These are phyloP conservation scores for Microplitis deprimator DNA, from an alignment of 2,888 invertebrate species.

Conservation along the genomic window DNA sequence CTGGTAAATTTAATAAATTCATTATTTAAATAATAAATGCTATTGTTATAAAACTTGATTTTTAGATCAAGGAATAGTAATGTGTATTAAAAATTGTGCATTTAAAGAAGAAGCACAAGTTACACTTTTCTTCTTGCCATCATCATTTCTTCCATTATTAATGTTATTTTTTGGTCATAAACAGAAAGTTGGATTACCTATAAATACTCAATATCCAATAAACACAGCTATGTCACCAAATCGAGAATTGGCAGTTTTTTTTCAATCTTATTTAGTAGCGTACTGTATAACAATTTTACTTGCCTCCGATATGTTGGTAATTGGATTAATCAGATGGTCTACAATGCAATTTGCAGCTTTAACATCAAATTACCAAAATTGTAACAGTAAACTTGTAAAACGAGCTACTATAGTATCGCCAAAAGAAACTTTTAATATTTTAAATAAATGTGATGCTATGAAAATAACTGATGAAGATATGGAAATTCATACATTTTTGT, in stretches of 20 bases:
- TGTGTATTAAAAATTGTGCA: not conserved
- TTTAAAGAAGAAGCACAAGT: not conserved
- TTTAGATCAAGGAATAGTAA: not conserved
- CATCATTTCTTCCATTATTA: not conserved
- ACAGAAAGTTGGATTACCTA: not conserved
- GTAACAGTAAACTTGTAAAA: not conserved
- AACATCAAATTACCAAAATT: not conserved
- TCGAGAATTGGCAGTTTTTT: not conserved
- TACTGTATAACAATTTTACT: not conserved
- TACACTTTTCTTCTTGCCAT: not conserved
- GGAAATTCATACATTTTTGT: not conserved
- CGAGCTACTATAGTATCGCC: not conserved
- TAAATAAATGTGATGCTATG: not conserved
- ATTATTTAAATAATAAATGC: not conserved
- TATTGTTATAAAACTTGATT: not conserved
- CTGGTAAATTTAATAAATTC: not conserved
- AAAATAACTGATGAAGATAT: not conserved
- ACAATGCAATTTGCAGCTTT: not conserved
- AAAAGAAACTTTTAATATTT: not conserved
- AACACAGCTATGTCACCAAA: not conserved
- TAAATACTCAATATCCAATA: not conserved
- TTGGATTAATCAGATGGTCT: not conserved
- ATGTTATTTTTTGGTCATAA: not conserved
- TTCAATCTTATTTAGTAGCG: not conserved
- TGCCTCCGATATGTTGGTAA: not conserved